Conservation (phyloP, 2,797 vertebrate species). For the Catostomus latipinnis region DNA sequence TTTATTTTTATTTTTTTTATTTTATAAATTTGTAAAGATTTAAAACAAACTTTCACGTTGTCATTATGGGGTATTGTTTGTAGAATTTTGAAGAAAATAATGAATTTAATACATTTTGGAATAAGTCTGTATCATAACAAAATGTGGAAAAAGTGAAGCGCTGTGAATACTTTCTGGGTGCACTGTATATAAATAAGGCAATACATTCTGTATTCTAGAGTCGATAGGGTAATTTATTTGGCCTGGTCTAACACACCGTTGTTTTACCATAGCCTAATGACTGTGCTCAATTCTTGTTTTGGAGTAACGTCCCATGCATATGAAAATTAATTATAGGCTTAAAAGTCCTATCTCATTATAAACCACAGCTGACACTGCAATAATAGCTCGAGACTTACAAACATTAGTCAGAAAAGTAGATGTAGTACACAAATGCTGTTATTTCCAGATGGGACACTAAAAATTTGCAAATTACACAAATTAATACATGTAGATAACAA, state of each 20-base stretch:
- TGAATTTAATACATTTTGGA: too few species aligned
- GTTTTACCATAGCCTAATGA: slow-evolving; percentile 14
- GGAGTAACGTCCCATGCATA: neutral
- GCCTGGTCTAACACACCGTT: neutral
- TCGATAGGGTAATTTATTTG: neutral
- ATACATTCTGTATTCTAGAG: neutral
- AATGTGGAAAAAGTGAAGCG: too few species aligned
- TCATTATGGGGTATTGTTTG: too few species aligned
- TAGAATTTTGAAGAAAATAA: too few species aligned
- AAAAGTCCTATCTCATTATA: neutral
- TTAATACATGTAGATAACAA: neutral
- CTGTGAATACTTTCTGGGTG: too few species aligned
- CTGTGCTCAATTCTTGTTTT: slow-evolving; percentile 13
- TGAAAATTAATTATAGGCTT: slow-evolving; percentile 31
- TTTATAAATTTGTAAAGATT: too few species aligned
- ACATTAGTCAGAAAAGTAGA: neutral
- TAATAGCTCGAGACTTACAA: slow-evolving; percentile 6
- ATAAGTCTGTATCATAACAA: too few species aligned
- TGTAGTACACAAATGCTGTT: slow-evolving; percentile 3
- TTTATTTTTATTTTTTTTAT: too few species aligned
- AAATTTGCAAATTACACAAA: neutral
- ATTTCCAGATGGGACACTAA: neutral
- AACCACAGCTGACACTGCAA: neutral
- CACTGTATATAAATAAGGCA: neutral
- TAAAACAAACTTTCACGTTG: too few species aligned